phyloP scores from a whole-genome alignment of 1,140 invertebrate genomes.

The Aphis craccivora region DNA sequence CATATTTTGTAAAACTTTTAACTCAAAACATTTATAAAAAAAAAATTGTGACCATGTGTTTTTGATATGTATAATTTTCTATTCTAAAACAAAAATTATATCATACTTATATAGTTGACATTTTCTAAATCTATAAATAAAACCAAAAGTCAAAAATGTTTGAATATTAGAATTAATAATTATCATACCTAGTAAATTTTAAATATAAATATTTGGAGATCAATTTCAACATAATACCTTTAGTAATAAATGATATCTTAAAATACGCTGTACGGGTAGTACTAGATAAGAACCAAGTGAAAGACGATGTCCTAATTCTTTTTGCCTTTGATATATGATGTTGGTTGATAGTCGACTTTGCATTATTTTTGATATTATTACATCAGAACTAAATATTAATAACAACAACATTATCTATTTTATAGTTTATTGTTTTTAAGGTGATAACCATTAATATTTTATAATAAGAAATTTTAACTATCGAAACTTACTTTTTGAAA shows the following conservation, averaged over 20 bases:
- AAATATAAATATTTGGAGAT: neutral
- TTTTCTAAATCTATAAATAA: too few species aligned
- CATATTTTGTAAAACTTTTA: too few species aligned
- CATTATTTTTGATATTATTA: conserved; percentile 31
- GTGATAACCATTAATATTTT: neutral
- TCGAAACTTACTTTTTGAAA: conserved; percentile 40
- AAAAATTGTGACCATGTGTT: too few species aligned
- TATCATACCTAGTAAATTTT: too few species aligned
- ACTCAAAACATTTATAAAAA: too few species aligned
- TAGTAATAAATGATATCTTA: conserved; percentile 48
- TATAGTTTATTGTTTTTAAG: neutral
- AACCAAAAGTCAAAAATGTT: too few species aligned
- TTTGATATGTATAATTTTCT: too few species aligned
- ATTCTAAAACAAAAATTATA: too few species aligned
- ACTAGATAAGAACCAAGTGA: conserved; percentile 46
- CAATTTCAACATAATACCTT: conserved; percentile 1
- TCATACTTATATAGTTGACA: too few species aligned
- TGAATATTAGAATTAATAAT: too few species aligned
- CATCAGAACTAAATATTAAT: conserved; percentile 30
- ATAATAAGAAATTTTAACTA: neutral
- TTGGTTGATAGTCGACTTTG: neutral
- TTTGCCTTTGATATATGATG: conserved; percentile 48
- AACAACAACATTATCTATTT: neutral
- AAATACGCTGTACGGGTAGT: conserved; percentile 31
- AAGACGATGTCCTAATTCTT: conserved; percentile 48